Conservation (phyloP, 2,113 vertebrate species). For the Capreolus pygargus region DNA sequence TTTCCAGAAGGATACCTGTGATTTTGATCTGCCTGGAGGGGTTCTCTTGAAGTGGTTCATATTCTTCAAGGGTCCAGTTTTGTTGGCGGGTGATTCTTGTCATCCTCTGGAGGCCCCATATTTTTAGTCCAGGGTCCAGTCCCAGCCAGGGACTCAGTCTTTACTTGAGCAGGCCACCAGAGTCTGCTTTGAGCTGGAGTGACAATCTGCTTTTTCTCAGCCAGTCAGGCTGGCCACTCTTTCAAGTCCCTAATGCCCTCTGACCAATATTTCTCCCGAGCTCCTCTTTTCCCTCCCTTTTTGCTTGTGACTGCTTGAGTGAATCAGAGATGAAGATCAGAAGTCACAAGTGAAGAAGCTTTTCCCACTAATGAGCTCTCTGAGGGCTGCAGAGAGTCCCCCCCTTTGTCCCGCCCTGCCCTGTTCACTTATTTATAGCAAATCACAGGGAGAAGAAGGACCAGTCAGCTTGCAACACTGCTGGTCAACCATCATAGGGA, state of each 20-base stretch:
- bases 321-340: conserved; percentile 51
- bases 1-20: neutral
- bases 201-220: neutral
- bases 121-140: neutral
- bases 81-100: neutral
- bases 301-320: conserved; percentile 25
- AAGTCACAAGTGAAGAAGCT: conserved; percentile 74
- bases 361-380: conserved; percentile 87
- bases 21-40: neutral
- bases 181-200: neutral
- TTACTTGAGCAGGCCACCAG: neutral
- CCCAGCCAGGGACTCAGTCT: neutral
- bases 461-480: neutral
- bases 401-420: neutral
- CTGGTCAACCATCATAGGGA: neutral
- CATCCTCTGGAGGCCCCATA: neutral
- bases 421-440: conserved; percentile 22
- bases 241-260: neutral
- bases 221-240: neutral
- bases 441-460: neutral
- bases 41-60: neutral
- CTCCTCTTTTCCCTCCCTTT: neutral
- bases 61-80: neutral
- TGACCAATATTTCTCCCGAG: neutral
- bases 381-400: conserved; percentile 67